phyloP scores from a whole-genome alignment of 2,113 vertebrate genomes.

The Rhipidura dahli region DNA sequence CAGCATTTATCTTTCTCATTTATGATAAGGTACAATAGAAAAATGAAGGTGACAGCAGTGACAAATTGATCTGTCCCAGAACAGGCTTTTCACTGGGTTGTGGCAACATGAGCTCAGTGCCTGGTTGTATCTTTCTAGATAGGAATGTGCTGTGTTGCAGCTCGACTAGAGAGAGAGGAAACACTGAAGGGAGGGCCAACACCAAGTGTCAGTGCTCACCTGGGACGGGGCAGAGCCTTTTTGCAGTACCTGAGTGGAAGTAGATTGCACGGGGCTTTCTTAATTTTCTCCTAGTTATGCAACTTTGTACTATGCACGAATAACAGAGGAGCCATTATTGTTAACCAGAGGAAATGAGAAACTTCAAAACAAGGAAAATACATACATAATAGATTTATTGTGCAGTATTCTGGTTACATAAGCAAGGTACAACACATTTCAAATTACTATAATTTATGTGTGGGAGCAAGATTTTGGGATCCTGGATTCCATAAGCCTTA shows the following conservation, averaged over 20 bases:
- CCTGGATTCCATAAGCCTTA: not conserved
- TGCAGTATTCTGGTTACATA: not conserved
- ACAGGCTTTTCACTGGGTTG: not conserved
- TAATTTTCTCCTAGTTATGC: not conserved
- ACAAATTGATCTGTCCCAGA: accelerated
- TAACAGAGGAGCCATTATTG: not conserved
- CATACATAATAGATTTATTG: not conserved
- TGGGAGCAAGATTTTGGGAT: not conserved
- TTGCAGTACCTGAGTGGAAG: too few relatives aligned
- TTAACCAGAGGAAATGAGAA: not conserved
- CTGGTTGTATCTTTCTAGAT: not conserved
- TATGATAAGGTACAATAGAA: not conserved
- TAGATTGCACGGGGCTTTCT: not conserved
- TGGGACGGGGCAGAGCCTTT: not conserved
- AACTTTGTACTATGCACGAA: accelerated
- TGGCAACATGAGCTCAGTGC: not conserved
- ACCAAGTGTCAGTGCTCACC: not conserved
- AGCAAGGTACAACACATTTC: not conserved
- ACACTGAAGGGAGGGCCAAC: not conserved
- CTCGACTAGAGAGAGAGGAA: not conserved
- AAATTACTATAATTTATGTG: not conserved
- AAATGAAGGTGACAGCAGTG: not conserved
- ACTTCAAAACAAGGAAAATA: not conserved
- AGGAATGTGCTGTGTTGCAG: not conserved
- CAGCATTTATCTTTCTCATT: not conserved